Conservation (phyloP, 2,888 invertebrate genomes). For the Chymomyza caudatula region DNA sequence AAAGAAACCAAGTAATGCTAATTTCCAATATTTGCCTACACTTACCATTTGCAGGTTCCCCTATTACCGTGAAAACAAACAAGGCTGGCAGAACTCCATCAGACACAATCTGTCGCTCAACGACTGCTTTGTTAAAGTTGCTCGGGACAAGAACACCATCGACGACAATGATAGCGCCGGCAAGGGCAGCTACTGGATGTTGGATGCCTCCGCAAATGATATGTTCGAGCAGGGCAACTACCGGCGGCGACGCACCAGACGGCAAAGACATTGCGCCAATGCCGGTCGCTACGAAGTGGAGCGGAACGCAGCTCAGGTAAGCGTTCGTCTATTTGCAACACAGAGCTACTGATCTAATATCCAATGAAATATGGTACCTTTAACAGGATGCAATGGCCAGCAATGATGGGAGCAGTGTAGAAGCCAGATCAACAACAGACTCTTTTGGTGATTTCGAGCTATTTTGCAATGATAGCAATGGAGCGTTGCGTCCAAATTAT, state of each 20-base stretch:
- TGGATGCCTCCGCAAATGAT: constrained; percentile 87
- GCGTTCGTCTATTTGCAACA: background rate
- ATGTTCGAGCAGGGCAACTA: constrained; percentile 95
- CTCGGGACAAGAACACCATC: constrained; percentile 77
- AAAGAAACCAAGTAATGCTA: too few relatives aligned
- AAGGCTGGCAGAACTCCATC: constrained; percentile 91
- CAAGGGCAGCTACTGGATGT: constrained; percentile 89
- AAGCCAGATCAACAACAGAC: constrained; percentile 38
- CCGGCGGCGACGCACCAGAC: constrained; percentile 83
- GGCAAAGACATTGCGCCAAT: constrained; percentile 78
- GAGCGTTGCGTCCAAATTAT: constrained; percentile 65
- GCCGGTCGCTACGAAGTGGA: constrained; percentile 42
- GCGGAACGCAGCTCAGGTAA: constrained; percentile 59
- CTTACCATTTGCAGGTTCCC: constrained; percentile 80
- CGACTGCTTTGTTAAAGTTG: constrained; percentile 89
- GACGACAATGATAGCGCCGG: constrained; percentile 79
- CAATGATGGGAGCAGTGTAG: constrained; percentile 36
- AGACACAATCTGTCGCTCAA: constrained; percentile 89
- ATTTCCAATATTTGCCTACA: too few relatives aligned
- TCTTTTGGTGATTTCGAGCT: constrained; percentile 54
- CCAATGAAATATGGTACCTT: background rate
- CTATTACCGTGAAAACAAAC: constrained; percentile 89
- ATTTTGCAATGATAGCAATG: constrained; percentile 46
- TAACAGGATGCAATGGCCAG: constrained; percentile 48
- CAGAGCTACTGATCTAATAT: background rate